A percentile compares a stretch with the other conserved stretches of the same genome.
These are phyloP conservation scores for Thysanoteuthis rhombus DNA, from an alignment of 2,888 invertebrate species.

Conservation along the genomic window DNA sequence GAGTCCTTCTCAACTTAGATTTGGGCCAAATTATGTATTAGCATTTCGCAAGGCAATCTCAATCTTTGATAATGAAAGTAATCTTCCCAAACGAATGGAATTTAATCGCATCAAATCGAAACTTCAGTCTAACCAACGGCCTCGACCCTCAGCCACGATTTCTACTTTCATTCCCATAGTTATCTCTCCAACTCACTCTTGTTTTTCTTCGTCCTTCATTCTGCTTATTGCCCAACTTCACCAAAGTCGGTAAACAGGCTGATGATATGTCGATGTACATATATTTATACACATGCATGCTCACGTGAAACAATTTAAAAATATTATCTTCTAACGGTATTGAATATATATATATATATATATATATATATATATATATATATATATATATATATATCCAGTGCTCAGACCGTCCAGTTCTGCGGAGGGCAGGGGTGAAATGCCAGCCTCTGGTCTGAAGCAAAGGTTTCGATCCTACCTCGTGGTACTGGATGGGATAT, in stretches of 20 bases:
- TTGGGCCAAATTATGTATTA: neutral
- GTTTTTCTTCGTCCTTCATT: neutral
- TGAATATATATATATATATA: too few species aligned
- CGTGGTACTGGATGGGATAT: too few species aligned
- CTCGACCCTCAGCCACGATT: too few species aligned
- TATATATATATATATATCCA: too few species aligned
- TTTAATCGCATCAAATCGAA: constrained; percentile 12
- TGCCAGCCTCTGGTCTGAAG: too few species aligned
- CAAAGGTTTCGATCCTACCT: too few species aligned
- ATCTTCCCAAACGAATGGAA: neutral
- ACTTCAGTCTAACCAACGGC: neutral
- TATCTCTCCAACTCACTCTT: neutral
- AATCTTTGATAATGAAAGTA: neutral
- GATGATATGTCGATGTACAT: neutral
- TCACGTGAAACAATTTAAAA: neutral
- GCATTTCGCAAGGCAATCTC: neutral
- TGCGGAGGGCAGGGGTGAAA: too few species aligned
- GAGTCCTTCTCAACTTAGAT: neutral
- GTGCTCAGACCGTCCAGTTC: too few species aligned
- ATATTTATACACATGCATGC: neutral
- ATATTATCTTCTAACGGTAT: too few species aligned
- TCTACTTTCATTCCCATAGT: too few species aligned
- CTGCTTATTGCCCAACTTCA: neutral
- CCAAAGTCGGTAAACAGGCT: neutral
- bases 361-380: too few species aligned